These are phyloP conservation scores for Aradophagus sp. DNA, from an alignment of 1,140 invertebrate species.

Conservation along the genomic window DNA sequence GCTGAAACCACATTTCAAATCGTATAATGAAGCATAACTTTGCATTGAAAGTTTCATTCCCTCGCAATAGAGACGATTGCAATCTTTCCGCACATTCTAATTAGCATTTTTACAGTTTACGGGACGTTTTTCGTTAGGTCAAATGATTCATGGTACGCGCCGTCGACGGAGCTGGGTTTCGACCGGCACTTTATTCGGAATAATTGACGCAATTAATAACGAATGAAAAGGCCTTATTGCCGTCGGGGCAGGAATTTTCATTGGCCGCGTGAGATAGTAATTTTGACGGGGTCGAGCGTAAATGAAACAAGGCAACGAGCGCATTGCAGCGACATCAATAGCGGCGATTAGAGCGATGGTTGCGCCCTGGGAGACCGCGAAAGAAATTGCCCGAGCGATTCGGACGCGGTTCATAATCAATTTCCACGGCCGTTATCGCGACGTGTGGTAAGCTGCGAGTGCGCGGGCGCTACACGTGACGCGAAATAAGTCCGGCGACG, in stretches of 20 bases:
- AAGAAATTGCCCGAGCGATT: slow-evolving; percentile 48
- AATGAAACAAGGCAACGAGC: slow-evolving; percentile 39
- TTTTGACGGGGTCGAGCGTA: slow-evolving; percentile 22
- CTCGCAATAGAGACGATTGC: too few relatives aligned
- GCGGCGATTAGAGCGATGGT: slow-evolving; percentile 37
- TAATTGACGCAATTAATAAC: not conserved
- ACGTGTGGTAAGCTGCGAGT: slow-evolving; percentile 47
- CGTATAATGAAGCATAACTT: too few relatives aligned
- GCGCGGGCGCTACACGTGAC: slow-evolving; percentile 1
- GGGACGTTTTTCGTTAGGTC: too few relatives aligned
- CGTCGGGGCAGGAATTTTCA: too few relatives aligned
- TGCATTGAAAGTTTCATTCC: too few relatives aligned
- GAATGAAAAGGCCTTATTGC: too few relatives aligned
- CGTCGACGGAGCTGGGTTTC: too few relatives aligned
- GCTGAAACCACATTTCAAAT: too few relatives aligned
- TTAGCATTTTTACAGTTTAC: too few relatives aligned
- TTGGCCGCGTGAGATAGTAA: slow-evolving; percentile 16
- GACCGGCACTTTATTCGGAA: too few relatives aligned
- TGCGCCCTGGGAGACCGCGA: slow-evolving; percentile 34
- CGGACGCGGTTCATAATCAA: slow-evolving; percentile 55
- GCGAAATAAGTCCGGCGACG: slow-evolving; percentile 60
- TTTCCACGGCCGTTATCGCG: slow-evolving; percentile 51
- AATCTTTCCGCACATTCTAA: too few relatives aligned
- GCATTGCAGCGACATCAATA: slow-evolving; percentile 45
- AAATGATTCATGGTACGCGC: too few relatives aligned